Evolutionary conservation across 2,113 vertebrate genomes (phyloP), one percentile per base, ranked within the genome.

Genomic region (Ciconia stormi): DNA sequence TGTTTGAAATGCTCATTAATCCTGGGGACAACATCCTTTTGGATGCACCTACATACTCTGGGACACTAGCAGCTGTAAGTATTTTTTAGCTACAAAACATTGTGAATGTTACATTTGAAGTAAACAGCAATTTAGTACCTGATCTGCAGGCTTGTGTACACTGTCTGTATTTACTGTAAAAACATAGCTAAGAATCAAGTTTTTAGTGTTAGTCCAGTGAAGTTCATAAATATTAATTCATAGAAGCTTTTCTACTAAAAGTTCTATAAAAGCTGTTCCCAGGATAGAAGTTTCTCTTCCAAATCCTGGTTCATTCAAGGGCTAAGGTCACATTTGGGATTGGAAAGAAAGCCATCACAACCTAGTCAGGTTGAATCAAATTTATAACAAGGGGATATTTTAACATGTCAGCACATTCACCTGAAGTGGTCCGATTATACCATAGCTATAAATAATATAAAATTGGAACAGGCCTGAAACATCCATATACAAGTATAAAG

Each of bases 1-100:
- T 99, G 56, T 99, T 99, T 96, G 99, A 99, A 98, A 99, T 99
- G 99, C 98, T 99, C 42, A 92, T 99, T 92, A 99, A 95, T 95
- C 99, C 98, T n/a, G 99, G 99, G 76, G 99, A 99, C 96, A 99
- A 98, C 29, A 90, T 99, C 59, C 98, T 99, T 63, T 73, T 99
- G 69, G 99, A 99, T 82, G 98, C 98, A 8, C 99, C 99, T 22
- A 98, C 98, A 3, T 99, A 99, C 73, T 65, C 99, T 5, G 99
- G 99, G 44, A 99, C 98, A 6, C 95, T 99, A 46, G 96, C 98
- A 71, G 98, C 98, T 44, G 99, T 99, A 96, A 99, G 98, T 97
- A 73, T 44, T 87, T 34, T 46, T 76, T 56, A 47, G 20, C 44
- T 46, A 46, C 40, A 74, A 61, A 77, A 62, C 13, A 18, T 3